Evolutionary conservation across 2,113 vertebrate species (phyloP), one percentile per base, ranked within the genome.

Genomic region (Stictonetta naevosa): DNA sequence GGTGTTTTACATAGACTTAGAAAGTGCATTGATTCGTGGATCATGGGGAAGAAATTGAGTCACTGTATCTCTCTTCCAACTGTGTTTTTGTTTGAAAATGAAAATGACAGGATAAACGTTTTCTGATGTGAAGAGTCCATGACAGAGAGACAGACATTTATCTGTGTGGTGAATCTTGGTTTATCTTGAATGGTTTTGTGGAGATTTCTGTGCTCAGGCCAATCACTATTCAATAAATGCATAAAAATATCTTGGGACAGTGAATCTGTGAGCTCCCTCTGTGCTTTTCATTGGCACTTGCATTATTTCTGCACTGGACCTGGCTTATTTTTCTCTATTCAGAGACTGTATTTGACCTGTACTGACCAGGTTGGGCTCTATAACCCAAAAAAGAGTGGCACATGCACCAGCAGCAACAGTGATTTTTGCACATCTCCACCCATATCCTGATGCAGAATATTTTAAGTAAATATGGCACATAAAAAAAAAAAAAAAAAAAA

Each of bases 221-320:
- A 42, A 59, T 23, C 1, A 0, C 25, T 64, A 12, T 4, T 0
- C 1, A 75, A 67, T 11, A 59, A 77, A 67, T 0, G 0, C 21
- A 7, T 6, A 3, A 62, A 38, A 15, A 10, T 9, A 50, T 69
- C 26, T 25, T 36, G 53, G 42, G 21, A 16, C 34, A 20, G 16
- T 17, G 44, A 20, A 36, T 75, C 17, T 82, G 29, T 7, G 17
- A 67, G 42, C 16, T 81, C 44, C 33, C 18, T 31, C 50, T n/a
- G 40, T 10, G 56, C 23, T 63, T 63, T 79, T 18, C 52, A 67
- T 34, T 42, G 75, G 53, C 36, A 10, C 2, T 10, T 40, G 5
- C 9, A 20, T 38, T 21, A 19, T 23, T 58, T 55, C 56, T 78
- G 75, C 33, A 16, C n/a, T 90, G 56, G 6, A 92, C 6, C n/a